Evolutionary conservation across 1,140 invertebrate genomes (phyloP), one percentile per base, ranked within the genome.

Genomic region (Calliopsis andreniformis): DNA sequence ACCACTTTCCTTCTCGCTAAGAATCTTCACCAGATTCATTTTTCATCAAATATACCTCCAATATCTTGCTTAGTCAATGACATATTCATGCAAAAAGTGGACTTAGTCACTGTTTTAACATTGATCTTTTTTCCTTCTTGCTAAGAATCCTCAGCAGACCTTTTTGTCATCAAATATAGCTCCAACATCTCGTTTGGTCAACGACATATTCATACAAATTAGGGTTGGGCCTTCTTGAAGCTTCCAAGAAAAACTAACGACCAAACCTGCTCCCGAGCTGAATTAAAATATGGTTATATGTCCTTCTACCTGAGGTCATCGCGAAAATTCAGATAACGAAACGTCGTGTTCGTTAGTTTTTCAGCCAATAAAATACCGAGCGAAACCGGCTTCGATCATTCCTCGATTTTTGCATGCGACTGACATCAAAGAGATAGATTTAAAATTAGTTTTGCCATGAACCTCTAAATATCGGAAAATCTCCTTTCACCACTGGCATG

Each of bases 401-500:
- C 30, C n/a, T 47, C 42, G 35, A 61, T 61, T 61, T n/a, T 35
- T 28, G 10, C 58, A 14, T 35, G 43, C n/a, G 30, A 20, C 32
- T 61, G 43, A 49, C 56, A 32, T 12, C 18, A 16, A 55, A 56
- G 14, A 18, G 51, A 69, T 39, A 56, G 25, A 25, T 32, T 69
- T 69, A 45, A 69, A 56, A 58, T 68, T 56, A 69, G 25, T n/a
- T 56, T 30, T 18, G 7, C 51, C 3, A 30, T 12, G 32, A 14
- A 18, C 3, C 51, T 14, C 14, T 12, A 30, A 55, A 3, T 23
- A 42, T 30, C 14, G 23, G 51, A 10, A 30, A 56, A 28, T 20
- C 10, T 12, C 35, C 28, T 39, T 66, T 42, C 10, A 16, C 39
- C 1, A 30, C 16, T 0, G 2, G 5, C 23, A 14, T 39, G 49